Base-by-base conservation (phyloP, 1,140 invertebrate genomes). In the Callitettix versicolor region DNA sequence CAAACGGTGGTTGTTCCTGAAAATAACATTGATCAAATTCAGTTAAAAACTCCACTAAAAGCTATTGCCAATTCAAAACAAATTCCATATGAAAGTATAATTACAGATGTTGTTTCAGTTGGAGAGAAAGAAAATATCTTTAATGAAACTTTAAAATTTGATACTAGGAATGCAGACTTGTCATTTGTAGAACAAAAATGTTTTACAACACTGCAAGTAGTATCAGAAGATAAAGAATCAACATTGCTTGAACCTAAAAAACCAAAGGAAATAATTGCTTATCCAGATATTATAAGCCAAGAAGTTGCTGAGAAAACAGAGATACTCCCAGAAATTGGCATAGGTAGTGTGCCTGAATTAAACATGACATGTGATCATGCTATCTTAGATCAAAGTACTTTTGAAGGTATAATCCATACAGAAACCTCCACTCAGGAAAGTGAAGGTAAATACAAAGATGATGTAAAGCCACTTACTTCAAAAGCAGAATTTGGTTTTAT, bases 171-270 rank as follows among this genome's bases (percentile, higher is more conserved):
- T 38, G 76, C 75, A 12, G 65, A 66, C 24, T 46, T 74, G 20
- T 58, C 56, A 11, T 62, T 79, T 41, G 66, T 65, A 38, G 71
- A 75, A 61, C 64, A 67, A 30, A 63, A 69, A 30, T 69, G 71
- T 22, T 62, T 77, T 5, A 70, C 63, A 18, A 63, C 75, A 33
- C 72, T 67, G 2, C 69, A 78, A 63, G 64, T 74, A 21, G 64
- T 68, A 20, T 43, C 64, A 14, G 69, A 73, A 53, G 72, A 78
- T 56, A 76, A 73, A 63, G 78, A 80, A 66, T 62, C 61, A 22
- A 55, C 61, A 34, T 64, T 77, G 4, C 30, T 54, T 15, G 55
- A 62, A 12, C 48, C 59, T n/a, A 60, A 70, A 36, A 67, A 62
- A 53, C 69, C 71, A 36, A 53, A 59, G 24, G 62, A 69, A 61